A percentile compares a stretch with the other conserved stretches of the same genome.
phyloP scores from a whole-genome alignment of 2,113 vertebrate species.

The Thamnophis sirtalis region DNA sequence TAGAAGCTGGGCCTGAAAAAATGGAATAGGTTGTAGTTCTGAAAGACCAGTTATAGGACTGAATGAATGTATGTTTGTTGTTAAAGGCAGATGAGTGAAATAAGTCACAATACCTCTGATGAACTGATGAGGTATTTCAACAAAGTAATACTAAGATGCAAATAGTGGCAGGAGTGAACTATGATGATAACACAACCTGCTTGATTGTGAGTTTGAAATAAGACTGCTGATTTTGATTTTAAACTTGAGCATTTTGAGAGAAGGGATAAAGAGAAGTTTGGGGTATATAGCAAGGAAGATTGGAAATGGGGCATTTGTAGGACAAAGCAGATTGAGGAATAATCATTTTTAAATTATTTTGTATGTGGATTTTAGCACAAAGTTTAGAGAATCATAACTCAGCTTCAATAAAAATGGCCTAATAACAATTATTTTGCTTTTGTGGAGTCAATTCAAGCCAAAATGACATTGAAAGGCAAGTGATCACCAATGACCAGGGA shows the following conservation, averaged over 20 bases:
- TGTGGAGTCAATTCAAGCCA: neutral
- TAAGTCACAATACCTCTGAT: neutral
- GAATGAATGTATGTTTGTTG: neutral
- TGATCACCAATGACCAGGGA: neutral
- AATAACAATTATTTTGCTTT: neutral
- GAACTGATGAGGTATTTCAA: neutral
- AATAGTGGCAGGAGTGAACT: neutral
- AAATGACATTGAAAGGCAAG: neutral
- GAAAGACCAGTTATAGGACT: neutral
- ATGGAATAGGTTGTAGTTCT: neutral
- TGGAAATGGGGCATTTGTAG: neutral
- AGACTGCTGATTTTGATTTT: neutral
- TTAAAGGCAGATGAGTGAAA: neutral
- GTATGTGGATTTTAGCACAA: neutral
- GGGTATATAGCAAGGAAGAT: neutral
- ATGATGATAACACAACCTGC: neutral
- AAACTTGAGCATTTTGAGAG: neutral
- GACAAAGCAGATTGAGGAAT: neutral
- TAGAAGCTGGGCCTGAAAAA: neutral
- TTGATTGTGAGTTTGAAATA: neutral
- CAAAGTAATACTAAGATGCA: neutral
- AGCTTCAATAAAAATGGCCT: neutral
- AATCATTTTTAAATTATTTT: neutral
- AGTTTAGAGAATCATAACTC: neutral
- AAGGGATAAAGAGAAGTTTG: neutral